Conservation (phyloP, 2,797 vertebrate genomes). For the Neoniphon sammara region DNA sequence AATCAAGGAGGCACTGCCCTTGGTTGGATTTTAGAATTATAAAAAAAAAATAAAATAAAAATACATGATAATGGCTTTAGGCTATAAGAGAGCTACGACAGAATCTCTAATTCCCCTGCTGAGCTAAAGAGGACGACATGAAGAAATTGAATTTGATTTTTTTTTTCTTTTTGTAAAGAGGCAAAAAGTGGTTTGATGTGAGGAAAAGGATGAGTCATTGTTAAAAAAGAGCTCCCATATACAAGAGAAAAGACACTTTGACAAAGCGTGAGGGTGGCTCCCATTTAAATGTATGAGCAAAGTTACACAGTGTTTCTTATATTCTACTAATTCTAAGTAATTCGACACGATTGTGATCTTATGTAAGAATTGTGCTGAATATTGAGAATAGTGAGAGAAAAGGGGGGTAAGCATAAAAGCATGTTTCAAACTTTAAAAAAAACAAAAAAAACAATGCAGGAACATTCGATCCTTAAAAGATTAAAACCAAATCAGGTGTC, state of each 20-base stretch:
- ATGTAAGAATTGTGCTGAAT: background rate
- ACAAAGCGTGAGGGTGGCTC: slow-evolving; percentile 10
- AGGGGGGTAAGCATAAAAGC: background rate
- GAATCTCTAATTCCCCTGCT: slow-evolving; percentile 64
- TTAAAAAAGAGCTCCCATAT: background rate
- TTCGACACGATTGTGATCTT: background rate
- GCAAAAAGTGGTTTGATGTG: slow-evolving; percentile 23
- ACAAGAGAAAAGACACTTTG: slow-evolving; percentile 12
- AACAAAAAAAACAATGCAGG: background rate
- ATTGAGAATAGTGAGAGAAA: no score
- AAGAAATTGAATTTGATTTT: slow-evolving; percentile 58
- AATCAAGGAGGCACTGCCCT: slow-evolving; percentile 67
- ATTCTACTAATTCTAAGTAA: background rate
- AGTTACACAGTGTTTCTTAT: slow-evolving; percentile 9
- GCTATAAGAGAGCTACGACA: slow-evolving; percentile 61
- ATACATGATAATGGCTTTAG: slow-evolving; percentile 52
- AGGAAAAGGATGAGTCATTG: slow-evolving; percentile 21
- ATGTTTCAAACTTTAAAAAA: background rate
- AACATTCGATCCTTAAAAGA: slow-evolving; percentile 1
- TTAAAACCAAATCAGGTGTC: slow-evolving; percentile 16
- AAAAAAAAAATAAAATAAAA: slow-evolving; percentile 44
- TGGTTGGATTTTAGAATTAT: slow-evolving; percentile 58
- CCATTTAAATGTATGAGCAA: slow-evolving; percentile 10
- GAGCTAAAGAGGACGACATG: slow-evolving; percentile 66
- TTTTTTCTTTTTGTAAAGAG: slow-evolving; percentile 25